phyloP scores from a whole-genome alignment of 2,888 invertebrate species.

The Maniola hyperantus region DNA sequence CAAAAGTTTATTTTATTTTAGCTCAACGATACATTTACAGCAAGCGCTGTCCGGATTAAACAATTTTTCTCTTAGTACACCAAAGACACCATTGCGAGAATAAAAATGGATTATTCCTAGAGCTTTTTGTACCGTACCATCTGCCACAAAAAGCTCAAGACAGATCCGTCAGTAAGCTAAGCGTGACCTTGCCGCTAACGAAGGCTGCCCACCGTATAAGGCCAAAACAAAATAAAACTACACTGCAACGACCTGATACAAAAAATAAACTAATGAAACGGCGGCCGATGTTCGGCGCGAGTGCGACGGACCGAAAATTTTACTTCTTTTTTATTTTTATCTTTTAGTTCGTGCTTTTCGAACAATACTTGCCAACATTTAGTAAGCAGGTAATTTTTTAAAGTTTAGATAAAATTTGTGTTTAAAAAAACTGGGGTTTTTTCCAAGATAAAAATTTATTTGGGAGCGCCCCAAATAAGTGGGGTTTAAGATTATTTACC shows the following conservation, averaged over 20 bases:
- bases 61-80: neutral
- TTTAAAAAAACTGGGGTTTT: too few relatives aligned
- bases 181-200: slow-evolving; percentile 78
- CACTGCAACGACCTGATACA: slow-evolving; percentile 73
- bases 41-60: neutral
- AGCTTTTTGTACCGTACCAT: slow-evolving; percentile 38
- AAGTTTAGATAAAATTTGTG: too few relatives aligned
- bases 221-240: slow-evolving; percentile 63
- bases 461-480: too few relatives aligned
- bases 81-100: neutral
- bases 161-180: slow-evolving; percentile 51
- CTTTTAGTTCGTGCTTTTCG: slow-evolving; percentile 32
- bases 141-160: slow-evolving; percentile 43
- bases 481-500: too few relatives aligned
- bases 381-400: too few relatives aligned
- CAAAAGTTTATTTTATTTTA: neutral
- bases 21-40: neutral
- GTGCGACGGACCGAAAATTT: slow-evolving; percentile 54
- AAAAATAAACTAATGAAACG: slow-evolving; percentile 71
- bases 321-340: slow-evolving; percentile 42
- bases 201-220: slow-evolving; percentile 74
- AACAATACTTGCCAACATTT: slow-evolving; percentile 22
- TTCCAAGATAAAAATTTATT: too few relatives aligned
- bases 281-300: slow-evolving; percentile 60
- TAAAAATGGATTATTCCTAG: slow-evolving; percentile 33